phyloP scores from a whole-genome alignment of 2,888 invertebrate species.

The Cryptocephalus moraei region DNA sequence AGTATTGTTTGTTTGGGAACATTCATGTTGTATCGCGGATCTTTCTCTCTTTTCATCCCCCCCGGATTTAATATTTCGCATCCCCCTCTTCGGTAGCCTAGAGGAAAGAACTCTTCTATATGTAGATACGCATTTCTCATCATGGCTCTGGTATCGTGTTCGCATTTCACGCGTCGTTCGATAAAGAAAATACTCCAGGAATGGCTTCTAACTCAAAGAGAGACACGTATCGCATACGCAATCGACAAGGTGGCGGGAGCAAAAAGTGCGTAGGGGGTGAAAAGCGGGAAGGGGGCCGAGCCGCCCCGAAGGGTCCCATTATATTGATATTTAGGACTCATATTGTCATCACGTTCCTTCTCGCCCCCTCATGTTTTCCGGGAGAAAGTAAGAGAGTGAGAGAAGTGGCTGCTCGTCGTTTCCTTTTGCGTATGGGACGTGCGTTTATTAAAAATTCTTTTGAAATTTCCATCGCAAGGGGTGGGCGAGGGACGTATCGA shows the following conservation, averaged over 20 bases:
- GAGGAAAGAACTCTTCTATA: not conserved
- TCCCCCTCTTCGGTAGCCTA: not conserved
- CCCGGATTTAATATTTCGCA: not conserved
- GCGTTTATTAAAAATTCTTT: no score
- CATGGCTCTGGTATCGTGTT: constrained; percentile 2
- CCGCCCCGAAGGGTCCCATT: constrained; percentile 3
- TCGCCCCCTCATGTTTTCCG: no score
- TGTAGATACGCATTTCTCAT: constrained; percentile 1
- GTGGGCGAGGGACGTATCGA: no score
- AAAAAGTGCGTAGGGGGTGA: not conserved
- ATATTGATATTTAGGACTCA: constrained; percentile 5
- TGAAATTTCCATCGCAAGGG: no score
- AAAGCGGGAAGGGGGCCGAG: not conserved
- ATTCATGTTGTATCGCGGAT: no score
- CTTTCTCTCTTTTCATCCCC: not conserved
- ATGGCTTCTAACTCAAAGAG: constrained; percentile 2
- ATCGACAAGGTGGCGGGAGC: not conserved
- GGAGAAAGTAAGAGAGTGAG: no score
- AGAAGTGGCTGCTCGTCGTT: no score
- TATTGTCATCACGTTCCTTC: constrained; percentile 2
- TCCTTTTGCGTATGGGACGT: no score
- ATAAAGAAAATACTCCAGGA: constrained; percentile 4
- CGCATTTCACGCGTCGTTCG: constrained; percentile 2
- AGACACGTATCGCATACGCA: constrained; percentile 7
- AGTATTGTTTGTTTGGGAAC: no score